phyloP scores from a whole-genome alignment of 2,797 vertebrate genomes.

The Balearica regulorum region DNA sequence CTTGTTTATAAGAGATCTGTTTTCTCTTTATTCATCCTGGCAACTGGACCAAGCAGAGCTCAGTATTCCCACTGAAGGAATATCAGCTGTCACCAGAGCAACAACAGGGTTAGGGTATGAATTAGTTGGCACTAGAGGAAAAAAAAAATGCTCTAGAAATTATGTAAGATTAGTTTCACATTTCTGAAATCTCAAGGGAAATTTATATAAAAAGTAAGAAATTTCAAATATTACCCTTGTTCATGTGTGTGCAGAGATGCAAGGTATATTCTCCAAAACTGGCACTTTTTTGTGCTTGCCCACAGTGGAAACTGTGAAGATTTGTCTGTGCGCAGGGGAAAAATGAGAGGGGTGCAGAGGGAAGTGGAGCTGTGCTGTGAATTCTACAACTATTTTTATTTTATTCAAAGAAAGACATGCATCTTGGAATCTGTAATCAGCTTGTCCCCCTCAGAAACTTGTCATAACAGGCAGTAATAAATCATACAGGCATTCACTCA shows the following conservation, averaged over 20 bases:
- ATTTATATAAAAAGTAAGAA: background rate
- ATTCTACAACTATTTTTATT: background rate
- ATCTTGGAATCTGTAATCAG: background rate
- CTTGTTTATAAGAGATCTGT: background rate
- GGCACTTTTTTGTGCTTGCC: background rate
- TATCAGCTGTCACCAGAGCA: background rate
- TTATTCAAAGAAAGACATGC: background rate
- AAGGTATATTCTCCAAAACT: background rate
- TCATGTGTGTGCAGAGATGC: background rate
- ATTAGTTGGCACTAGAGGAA: background rate
- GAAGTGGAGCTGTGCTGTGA: background rate
- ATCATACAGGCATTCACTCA: slow-evolving; percentile 1
- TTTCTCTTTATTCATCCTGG: background rate
- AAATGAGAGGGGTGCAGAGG: background rate
- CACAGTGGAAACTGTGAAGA: background rate
- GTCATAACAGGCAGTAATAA: slow-evolving; percentile 2
- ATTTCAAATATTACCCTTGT: background rate
- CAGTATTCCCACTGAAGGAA: background rate
- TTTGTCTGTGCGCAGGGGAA: background rate
- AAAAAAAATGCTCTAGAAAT: background rate
- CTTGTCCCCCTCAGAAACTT: background rate
- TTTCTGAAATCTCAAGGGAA: background rate
- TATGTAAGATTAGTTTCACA: background rate
- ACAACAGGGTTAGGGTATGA: background rate
- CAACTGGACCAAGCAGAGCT: background rate